phyloP scores from a whole-genome alignment of 2,797 vertebrate species.

The Malacoraja senta region DNA sequence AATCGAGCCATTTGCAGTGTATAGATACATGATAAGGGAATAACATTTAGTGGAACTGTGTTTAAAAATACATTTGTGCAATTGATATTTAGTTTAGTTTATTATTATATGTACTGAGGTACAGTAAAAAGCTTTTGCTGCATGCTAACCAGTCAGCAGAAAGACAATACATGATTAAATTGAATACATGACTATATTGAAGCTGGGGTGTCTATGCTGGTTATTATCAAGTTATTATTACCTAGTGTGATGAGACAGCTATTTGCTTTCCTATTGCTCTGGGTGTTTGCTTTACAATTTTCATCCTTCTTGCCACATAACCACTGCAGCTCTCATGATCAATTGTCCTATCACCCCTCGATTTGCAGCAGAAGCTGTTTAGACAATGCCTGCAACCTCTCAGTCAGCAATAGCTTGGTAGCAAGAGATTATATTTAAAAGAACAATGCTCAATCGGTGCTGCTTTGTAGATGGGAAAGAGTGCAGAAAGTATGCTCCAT shows the following conservation, averaged over 20 bases:
- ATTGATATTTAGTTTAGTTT: neutral
- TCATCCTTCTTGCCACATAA: constrained; percentile 42
- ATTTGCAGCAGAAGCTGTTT: constrained; percentile 64
- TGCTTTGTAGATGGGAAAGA: constrained; percentile 74
- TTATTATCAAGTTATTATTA: neutral
- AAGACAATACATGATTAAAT: too few relatives aligned
- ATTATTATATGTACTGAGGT: too few relatives aligned
- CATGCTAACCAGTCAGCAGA: too few relatives aligned
- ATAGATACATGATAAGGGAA: too few relatives aligned
- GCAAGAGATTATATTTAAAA: constrained; percentile 65
- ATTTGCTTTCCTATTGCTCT: neutral
- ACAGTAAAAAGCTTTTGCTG: too few relatives aligned
- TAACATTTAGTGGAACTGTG: too few relatives aligned
- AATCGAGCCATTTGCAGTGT: too few relatives aligned
- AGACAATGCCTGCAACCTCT: constrained; percentile 65
- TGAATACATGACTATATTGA: neutral
- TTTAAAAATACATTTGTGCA: neutral
- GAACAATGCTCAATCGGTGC: constrained; percentile 72
- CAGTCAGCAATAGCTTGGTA: constrained; percentile 64
- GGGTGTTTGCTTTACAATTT: constrained; percentile 30
- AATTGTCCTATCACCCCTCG: constrained; percentile 56
- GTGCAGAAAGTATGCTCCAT: constrained; percentile 74
- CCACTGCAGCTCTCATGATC: constrained; percentile 50
- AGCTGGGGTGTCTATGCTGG: neutral
- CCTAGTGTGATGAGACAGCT: neutral